A percentile compares a stretch with the other conserved stretches of the same genome.
Conservation (phyloP, 2,797 vertebrate species). For the Cyclopterus lumpus region DNA sequence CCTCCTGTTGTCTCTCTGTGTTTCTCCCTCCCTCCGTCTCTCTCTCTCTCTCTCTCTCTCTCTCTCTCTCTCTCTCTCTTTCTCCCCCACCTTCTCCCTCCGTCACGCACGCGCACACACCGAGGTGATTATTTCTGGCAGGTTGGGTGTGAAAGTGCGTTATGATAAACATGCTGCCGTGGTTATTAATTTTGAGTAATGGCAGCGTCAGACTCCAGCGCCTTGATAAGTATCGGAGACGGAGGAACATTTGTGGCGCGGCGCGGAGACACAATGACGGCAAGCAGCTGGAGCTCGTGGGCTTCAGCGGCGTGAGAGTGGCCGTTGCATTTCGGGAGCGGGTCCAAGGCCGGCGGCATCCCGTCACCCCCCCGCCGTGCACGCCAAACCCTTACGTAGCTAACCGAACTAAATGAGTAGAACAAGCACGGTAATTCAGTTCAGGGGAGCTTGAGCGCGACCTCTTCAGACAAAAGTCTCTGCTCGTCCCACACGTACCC, state of each 20-base stretch:
- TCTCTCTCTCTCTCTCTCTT: background rate
- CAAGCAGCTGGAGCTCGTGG: slow-evolving; percentile 72
- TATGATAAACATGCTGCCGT: slow-evolving; percentile 89
- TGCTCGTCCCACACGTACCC: background rate
- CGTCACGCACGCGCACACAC: slow-evolving; percentile 59
- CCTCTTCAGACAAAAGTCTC: slow-evolving; percentile 19
- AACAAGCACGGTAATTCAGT: slow-evolving; percentile 5
- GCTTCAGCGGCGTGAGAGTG: slow-evolving; percentile 54
- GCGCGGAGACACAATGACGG: slow-evolving; percentile 72
- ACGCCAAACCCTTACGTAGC: slow-evolving; percentile 4
- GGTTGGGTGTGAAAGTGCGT: slow-evolving; percentile 83
- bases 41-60: background rate
- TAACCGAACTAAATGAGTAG: slow-evolving; percentile 22
- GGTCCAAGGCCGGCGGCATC: slow-evolving; percentile 48
- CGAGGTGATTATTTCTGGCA: slow-evolving; percentile 91
- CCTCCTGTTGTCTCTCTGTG: slow-evolving; percentile 43
- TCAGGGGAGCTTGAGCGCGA: slow-evolving; percentile 6
- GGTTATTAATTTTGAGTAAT: slow-evolving; percentile 90
- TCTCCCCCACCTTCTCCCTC: slow-evolving; percentile 13
- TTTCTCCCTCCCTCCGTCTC: slow-evolving; percentile 38
- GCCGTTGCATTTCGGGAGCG: slow-evolving; percentile 45
- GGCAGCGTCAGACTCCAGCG: slow-evolving; percentile 82
- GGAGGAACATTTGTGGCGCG: slow-evolving; percentile 66
- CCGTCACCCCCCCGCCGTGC: slow-evolving; percentile 12
- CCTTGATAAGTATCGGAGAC: slow-evolving; percentile 86